Evolutionary conservation across 2,888 invertebrate species (phyloP), one percentile per base, ranked within the genome.

Genomic region (Epiperipatus broadwayi): DNA sequence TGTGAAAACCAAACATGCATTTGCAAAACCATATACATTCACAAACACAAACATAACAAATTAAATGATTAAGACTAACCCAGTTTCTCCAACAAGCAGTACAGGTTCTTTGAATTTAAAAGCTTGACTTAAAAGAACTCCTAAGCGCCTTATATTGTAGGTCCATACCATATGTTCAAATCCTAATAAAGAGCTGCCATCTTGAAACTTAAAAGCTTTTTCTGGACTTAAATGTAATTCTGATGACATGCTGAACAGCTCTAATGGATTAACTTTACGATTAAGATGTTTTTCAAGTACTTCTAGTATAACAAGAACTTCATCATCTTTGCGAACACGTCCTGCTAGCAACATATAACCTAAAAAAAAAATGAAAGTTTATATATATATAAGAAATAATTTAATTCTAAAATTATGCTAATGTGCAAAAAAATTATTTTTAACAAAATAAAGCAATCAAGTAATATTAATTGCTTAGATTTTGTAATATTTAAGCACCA

Each of bases 51-150:
- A 25, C 25, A 25, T 10, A 25, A 25, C 8, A n/a, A n/a, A n/a
- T n/a, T n/a, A n/a, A n/a, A n/a, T n/a, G n/a, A n/a, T n/a, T 20
- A 30, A n/a, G 20, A 36, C 37, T 46, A 47, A 62, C 56, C 67
- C 97, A 1, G 97, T 99, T 54, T 93, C 91, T 7, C 97, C 97
- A 1, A 99, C 87, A 29, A 99, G 63, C 32, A 99, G 60, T 1
- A 93, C 79, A 0, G 97, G 95, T 57, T 99, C 97, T 49, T 78
- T 71, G 52, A 85, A 95, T 46, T 75, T 70, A 48, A 87, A 69
- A 0, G 91, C 81, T 61, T 91, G 60, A 5, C 65, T 65, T 36
- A 69, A 60, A 35, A 72, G 53, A 18, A 71, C 68, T n/a, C 67
- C 66, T 49, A 72, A 57, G 45, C 69, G 54, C 37, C 85, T 69